These are phyloP conservation scores for Cheracebus regulus DNA, from an alignment of 2,797 vertebrate species.

Conservation along the genomic window DNA sequence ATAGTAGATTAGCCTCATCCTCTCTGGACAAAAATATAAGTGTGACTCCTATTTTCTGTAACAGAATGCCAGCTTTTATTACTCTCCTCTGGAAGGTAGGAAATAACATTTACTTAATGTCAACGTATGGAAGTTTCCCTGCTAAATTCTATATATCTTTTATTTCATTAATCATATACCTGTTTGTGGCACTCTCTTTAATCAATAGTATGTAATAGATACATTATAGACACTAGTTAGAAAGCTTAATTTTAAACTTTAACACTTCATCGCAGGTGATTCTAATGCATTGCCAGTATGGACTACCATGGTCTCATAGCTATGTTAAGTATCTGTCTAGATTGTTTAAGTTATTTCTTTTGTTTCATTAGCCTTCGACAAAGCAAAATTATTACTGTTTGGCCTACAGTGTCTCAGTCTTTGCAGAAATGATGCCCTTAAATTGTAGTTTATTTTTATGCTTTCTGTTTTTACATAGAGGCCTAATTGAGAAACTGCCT, in stretches of 20 bases:
- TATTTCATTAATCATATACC: background rate
- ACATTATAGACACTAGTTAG: background rate
- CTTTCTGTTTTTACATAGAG: slow-evolving; percentile 25
- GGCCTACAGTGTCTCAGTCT: background rate
- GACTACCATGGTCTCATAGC: background rate
- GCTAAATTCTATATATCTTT: background rate
- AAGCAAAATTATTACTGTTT: slow-evolving; percentile 22
- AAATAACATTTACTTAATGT: slow-evolving; percentile 21
- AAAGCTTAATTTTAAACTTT: slow-evolving; percentile 43
- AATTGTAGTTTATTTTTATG: slow-evolving; percentile 42
- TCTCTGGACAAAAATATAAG: background rate
- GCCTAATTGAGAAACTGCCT: slow-evolving; percentile 25
- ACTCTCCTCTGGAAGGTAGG: background rate
- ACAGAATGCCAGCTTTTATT: slow-evolving; percentile 11
- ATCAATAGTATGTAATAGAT: background rate
- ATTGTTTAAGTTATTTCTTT: background rate
- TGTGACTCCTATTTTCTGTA: background rate
- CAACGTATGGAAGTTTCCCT: background rate
- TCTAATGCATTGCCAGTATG: background rate
- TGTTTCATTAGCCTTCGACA: background rate
- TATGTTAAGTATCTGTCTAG: background rate
- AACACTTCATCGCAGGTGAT: background rate
- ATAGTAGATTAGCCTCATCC: background rate
- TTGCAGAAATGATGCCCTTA: background rate
- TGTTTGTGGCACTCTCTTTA: background rate